Percentiles rank a stretch among this genome's conserved stretches.
Conservation (phyloP, 2,797 vertebrate species). For the Cottoperca gobio region DNA sequence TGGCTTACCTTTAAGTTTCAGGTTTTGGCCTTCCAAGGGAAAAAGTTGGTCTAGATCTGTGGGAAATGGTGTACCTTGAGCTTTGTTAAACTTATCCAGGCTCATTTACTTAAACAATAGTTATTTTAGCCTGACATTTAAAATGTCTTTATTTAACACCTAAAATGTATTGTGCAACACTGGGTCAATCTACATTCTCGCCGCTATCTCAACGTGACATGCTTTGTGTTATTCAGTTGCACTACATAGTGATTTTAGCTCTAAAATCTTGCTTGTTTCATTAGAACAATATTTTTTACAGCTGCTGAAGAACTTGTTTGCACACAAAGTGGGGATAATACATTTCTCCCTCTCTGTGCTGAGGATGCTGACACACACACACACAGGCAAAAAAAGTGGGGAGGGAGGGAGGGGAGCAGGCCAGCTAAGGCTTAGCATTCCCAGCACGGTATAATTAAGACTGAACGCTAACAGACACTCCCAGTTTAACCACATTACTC, state of each 20-base stretch:
- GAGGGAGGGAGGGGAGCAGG: conserved; percentile 34
- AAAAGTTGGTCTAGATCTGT: neutral
- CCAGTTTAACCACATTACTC: conserved; percentile 93
- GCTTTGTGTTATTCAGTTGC: neutral
- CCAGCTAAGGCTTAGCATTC: conserved; percentile 84
- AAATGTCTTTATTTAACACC: neutral
- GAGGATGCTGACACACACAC: conserved; percentile 26
- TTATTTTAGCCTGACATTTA: neutral
- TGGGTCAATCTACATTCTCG: neutral
- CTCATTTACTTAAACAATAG: neutral
- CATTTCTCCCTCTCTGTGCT: conserved; percentile 21
- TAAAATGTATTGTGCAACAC: neutral
- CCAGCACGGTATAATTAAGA: conserved; percentile 91
- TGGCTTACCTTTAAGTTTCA: too few species aligned
- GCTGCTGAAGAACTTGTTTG: conserved; percentile 33
- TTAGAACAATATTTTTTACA: conserved; percentile 5
- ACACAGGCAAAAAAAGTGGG: conserved; percentile 20
- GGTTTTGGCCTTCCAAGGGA: too few species aligned
- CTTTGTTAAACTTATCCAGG: neutral
- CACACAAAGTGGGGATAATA: conserved; percentile 38
- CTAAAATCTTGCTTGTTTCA: neutral
- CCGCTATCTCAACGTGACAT: neutral
- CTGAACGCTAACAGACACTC: conserved; percentile 91
- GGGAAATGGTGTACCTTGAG: neutral
- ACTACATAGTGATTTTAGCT: neutral